Evolutionary conservation across 2,888 invertebrate species (phyloP).

Genomic region (Rhingia rostrata): DNA sequence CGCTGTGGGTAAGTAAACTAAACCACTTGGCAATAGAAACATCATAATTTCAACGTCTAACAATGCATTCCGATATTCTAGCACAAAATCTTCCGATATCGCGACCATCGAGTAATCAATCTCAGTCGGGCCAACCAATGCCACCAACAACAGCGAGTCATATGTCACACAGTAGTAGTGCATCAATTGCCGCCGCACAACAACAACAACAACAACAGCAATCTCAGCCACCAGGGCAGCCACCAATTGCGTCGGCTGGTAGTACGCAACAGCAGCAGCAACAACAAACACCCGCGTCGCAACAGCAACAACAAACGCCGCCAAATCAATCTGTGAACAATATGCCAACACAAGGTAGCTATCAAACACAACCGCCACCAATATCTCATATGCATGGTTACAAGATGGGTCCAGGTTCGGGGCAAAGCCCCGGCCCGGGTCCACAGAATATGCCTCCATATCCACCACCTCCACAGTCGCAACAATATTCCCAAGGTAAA

Average conservation of each 20-base stretch:
- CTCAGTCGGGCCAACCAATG: constrained; percentile 85
- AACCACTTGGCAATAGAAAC: background rate
- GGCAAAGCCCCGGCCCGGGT: constrained; percentile 83
- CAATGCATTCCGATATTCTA: constrained; percentile 50
- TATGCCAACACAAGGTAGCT: constrained; percentile 81
- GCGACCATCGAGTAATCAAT: constrained; percentile 93
- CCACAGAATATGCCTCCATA: constrained; percentile 85
- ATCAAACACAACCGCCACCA: constrained; percentile 78
- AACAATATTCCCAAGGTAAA: constrained; percentile 85
- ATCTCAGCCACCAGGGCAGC: constrained; percentile 77
- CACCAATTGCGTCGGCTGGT: constrained; percentile 77
- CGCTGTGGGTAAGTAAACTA: constrained; percentile 91
- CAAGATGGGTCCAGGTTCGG: constrained; percentile 86
- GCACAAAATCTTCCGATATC: constrained; percentile 97
- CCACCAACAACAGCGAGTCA: constrained; percentile 80
- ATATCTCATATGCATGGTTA: constrained; percentile 84
- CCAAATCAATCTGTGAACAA: constrained; percentile 81
- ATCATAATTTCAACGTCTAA: background rate
- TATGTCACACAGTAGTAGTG: constrained; percentile 76
- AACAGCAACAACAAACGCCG: constrained; percentile 79
- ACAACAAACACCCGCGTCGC: constrained; percentile 82
- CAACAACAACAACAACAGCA: constrained; percentile 81
- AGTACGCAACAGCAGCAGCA: constrained; percentile 81
- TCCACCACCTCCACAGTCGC: constrained; percentile 84
- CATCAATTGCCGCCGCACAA: constrained; percentile 79